Percentiles rank a stretch among this genome's conserved stretches.
Conservation (phyloP, 1,140 invertebrate genomes). For the Bombus vancouverensis region DNA sequence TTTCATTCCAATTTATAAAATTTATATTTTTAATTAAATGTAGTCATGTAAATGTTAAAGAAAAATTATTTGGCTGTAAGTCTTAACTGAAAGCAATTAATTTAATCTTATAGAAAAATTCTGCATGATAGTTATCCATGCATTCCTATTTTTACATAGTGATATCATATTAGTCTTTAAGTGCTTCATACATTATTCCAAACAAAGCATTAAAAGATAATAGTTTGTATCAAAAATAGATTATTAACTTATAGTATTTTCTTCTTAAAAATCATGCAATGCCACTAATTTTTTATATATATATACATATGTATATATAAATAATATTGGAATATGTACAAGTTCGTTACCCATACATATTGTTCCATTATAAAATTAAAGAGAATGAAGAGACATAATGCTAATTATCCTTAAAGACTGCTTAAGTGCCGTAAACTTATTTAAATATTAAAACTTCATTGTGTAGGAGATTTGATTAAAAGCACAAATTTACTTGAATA, state of each 20-base stretch:
- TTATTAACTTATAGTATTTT: not conserved
- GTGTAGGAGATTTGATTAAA: not conserved
- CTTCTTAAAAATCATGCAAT: not conserved
- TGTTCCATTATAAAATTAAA: not conserved
- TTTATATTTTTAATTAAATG: not conserved
- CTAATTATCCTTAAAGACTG: constrained; percentile 19
- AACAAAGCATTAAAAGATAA: not conserved
- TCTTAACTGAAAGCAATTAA: not conserved
- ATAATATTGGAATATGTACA: constrained; percentile 3
- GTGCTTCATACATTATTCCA: constrained; percentile 1
- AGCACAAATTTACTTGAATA: not conserved
- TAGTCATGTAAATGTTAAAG: not conserved
- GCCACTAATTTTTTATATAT: not conserved
- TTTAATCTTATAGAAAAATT: constrained; percentile 2
- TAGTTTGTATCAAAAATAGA: not conserved
- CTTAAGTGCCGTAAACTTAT: constrained; percentile 25
- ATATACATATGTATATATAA: not conserved
- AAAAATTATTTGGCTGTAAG: not conserved
- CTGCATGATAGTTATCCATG: constrained; percentile 13
- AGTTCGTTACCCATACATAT: not conserved
- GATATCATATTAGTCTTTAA: constrained; percentile 17
- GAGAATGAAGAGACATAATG: not conserved
- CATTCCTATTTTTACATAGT: constrained; percentile 30
- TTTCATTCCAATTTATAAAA: constrained; percentile 9
- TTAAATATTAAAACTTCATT: constrained; percentile 14